Evolutionary conservation across 2,888 invertebrate species (phyloP).

Genomic region (Macroteleia sp.): DNA sequence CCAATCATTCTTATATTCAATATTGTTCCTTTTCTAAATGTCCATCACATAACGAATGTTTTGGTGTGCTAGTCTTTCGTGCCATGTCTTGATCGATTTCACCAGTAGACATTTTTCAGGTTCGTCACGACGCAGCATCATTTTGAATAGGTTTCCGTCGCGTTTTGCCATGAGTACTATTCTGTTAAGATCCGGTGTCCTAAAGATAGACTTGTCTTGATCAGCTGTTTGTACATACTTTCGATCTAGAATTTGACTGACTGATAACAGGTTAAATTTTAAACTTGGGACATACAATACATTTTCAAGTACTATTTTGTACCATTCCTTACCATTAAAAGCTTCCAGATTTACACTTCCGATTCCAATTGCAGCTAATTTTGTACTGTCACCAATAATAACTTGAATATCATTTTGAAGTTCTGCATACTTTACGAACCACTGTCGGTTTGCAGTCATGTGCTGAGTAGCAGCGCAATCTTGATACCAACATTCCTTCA

Average conservation of each 20-base stretch:
- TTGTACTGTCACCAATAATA: conserved; percentile 63
- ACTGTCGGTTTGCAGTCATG: conserved; percentile 24
- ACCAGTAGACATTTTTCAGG: not conserved
- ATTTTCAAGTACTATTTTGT: conserved; percentile 58
- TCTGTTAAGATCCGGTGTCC: conserved; percentile 33
- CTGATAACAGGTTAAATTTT: conserved; percentile 70
- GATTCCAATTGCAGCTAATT: conserved; percentile 67
- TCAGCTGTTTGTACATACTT: conserved; percentile 62
- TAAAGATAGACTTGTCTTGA: conserved; percentile 54
- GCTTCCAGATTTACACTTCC: conserved; percentile 69
- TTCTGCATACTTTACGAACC: conserved; percentile 5
- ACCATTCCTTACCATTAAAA: conserved; percentile 67
- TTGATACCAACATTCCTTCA: conserved; percentile 27
- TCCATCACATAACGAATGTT: not conserved
- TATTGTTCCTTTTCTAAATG: not conserved
- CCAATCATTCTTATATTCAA: not conserved
- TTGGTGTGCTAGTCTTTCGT: not conserved
- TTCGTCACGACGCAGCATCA: no score
- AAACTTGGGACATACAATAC: conserved; percentile 62
- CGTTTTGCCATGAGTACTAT: no score
- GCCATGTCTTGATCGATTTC: not conserved
- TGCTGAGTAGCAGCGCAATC: conserved; percentile 38
- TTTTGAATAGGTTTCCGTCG: no score
- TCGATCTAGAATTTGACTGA: conserved; percentile 67
- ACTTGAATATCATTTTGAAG: conserved; percentile 11